Evolutionary conservation across 37 sponge, comb jelly and placozoan species (phyloP).

Genomic region (Beroe ovata): DNA sequence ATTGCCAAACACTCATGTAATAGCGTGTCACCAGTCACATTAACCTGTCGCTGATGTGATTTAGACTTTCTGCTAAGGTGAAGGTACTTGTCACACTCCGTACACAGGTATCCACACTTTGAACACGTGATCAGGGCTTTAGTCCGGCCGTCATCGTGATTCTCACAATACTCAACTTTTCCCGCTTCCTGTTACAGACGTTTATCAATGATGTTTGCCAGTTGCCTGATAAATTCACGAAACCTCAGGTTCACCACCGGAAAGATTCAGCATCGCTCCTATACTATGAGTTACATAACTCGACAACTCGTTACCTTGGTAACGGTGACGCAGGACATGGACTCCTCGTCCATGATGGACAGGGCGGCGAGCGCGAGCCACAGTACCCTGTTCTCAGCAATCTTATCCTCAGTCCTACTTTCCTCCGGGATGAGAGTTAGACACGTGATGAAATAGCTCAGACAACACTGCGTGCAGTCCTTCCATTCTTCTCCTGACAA

Average conservation of each 20-base stretch:
- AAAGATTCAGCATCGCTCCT: too few relatives aligned
- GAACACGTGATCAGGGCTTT: slow-evolving; percentile 89
- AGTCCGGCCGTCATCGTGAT: slow-evolving; percentile 96
- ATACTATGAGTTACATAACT: too few relatives aligned
- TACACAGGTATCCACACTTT: slow-evolving; percentile 93
- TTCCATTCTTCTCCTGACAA: slow-evolving; percentile 37
- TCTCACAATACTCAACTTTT: slow-evolving; percentile 78
- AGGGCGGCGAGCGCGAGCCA: slow-evolving; percentile 94
- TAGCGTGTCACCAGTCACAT: not conserved
- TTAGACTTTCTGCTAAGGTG: slow-evolving; percentile 76
- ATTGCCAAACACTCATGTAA: not conserved
- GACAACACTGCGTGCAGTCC: slow-evolving; percentile 52
- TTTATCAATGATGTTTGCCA: too few relatives aligned
- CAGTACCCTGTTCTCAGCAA: slow-evolving; percentile 26
- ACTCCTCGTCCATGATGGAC: slow-evolving; percentile 90
- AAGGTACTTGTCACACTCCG: slow-evolving; percentile 92
- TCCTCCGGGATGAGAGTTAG: slow-evolving; percentile 50
- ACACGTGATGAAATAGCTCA: slow-evolving; percentile 33
- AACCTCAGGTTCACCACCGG: too few relatives aligned
- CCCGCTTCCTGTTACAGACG: too few relatives aligned
- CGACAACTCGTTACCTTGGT: too few relatives aligned
- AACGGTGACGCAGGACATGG: slow-evolving; percentile 72
- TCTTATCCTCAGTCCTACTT: slow-evolving; percentile 22
- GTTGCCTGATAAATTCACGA: too few relatives aligned
- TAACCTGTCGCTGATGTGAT: slow-evolving; percentile 69